Base-by-base conservation (phyloP, 2,797 vertebrate genomes). In the Lagodon rhomboides region DNA sequence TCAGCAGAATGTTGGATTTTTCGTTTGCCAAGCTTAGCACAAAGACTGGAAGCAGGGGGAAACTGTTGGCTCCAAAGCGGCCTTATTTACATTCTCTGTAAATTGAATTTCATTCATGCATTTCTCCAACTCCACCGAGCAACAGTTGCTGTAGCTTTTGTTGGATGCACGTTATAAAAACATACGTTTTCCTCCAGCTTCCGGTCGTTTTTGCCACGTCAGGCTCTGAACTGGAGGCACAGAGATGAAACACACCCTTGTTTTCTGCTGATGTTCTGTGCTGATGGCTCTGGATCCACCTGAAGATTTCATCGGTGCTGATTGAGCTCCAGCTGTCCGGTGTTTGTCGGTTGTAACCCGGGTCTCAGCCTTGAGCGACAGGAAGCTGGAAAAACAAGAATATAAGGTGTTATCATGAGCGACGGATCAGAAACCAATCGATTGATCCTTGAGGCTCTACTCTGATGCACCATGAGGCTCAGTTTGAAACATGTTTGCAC, bases 321-420 rank as follows among this genome's bases (percentile, higher is more conserved):
- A 53, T 23, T 82, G 20, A 59, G 20, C 20, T 54, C 60, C 71
- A 72, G 3, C 10, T 22, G 16, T 55, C 17, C 7, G 18, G 10
- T 51, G 49, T 43, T 43, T 34, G 41, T 17, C 0, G 6, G 4
- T 6, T 20, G 7, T 44, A 58, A 58, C 59, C 44, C 0, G 69
- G 38, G 47, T 62, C 69, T 93, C 87, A 93, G 69, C 93, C 91
- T 80, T 79, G 83, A 73, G 84, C 49, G 67, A 85, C 72, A 47
- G 94, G 88, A 44, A 95, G 85, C 95, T 96, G 91, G 25, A 80
- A 84, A 63, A 74, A 23, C 2, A 30, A 74, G 25, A 73, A 25
- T 1, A 6, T 17, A 1, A 25, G 5, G 3, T 23, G 53, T 60
- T 22, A 51, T 0, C 9, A 47, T 12, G 46, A 27, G 23, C 16